Base-by-base conservation (phyloP, 1,140 invertebrate species). In the Heliconius melpomene region DNA sequence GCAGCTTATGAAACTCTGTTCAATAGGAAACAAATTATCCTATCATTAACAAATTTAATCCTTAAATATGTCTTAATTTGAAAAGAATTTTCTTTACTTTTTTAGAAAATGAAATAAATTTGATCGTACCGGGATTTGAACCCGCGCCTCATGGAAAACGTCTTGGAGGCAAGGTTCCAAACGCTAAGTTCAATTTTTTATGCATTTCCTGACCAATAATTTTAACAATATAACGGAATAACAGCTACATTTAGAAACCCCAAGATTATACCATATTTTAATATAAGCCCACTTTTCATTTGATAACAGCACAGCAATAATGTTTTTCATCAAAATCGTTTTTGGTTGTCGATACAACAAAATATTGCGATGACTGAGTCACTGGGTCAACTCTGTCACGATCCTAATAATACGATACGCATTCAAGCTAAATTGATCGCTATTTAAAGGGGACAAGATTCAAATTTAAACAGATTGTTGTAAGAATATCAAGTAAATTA, bases 401-500 rank as follows among this genome's bases (percentile, higher is more conserved):
- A 76, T 80, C 79, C 70, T 80, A 80, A 80, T 80, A 80, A 80
- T 71, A 71, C 26, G 0, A 23, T 7, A 5, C 0, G 8, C n/a
- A 1, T n/a, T 26, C 36, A 26, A 9, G 2, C 26, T 2, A 79
- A 72, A 72, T 1, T 40, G 74, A 73, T 60, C 74, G 38, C 13
- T 76, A 72, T 57, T 23, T 9, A 1, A 3, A 7, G 2, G 7
- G 46, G 5, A 26, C 29, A 76, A 26, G 29, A 36, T 73, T 20
- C 32, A 54, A 73, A 78, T 18, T 71, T 26, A 6, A 52, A 13
- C 0, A 23, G 9, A 20, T 11, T 26, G 32, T 72, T 72, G 38
- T 72, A 36, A 80, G 74, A 80, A 73, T 73, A 80, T 73, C 50
- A 80, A 76, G 79, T 76, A 80, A 76, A 80, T 80, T 80, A 80